Evolutionary conservation across 2,797 vertebrate genomes (phyloP), one percentile per base, ranked within the genome.

Genomic region (Bryconaethiops microstoma): DNA sequence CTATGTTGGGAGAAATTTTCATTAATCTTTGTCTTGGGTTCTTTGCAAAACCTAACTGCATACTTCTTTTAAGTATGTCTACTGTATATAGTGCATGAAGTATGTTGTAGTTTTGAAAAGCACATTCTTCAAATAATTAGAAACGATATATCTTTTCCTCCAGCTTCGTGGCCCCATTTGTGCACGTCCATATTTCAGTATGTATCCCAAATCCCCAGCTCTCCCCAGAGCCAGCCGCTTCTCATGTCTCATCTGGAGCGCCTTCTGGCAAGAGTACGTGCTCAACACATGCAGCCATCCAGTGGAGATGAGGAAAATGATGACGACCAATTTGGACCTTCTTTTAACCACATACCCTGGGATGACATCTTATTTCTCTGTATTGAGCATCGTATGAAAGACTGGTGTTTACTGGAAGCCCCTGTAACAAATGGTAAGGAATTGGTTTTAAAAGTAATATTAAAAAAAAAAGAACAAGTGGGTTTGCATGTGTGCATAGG

Each of bases 311-410:
- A 86, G 0, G 88, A 88, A 2, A 81, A 87, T 1, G 79, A 70
- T 19, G 80, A 77, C 0, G 80, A 77, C 0, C 57, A 55, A 4
- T 52, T 7, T 2, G 86, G 89, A 54, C 93, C 93, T 2, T 88
- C 90, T 0, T 93, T 93, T n/a, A 70, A 89, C 0, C 91, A 90
- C 50, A 92, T 99, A 69, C 97, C 97, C 0, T 99, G 97, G 98
- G 96, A 97, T 1, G 94, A 94, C 1, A 79, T 98, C 35, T 85
- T 99, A 39, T 80, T 91, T 65, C 89, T 97, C 21, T 99, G 96
- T 74, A 95, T 99, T 25, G 96, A 98, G 88, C 97, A 99, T 91
- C 97, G 94, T 78, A 91, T 99, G 83, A 96, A 95, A 81, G 97
- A 98, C 90, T 98, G 97, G 96, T 91, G 87, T 14, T 87, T 94